A percentile compares a stretch with the other conserved stretches of the same genome.
These are phyloP conservation scores for Teleiodes luculella DNA, from an alignment of 2,888 invertebrate genomes.

Conservation along the genomic window DNA sequence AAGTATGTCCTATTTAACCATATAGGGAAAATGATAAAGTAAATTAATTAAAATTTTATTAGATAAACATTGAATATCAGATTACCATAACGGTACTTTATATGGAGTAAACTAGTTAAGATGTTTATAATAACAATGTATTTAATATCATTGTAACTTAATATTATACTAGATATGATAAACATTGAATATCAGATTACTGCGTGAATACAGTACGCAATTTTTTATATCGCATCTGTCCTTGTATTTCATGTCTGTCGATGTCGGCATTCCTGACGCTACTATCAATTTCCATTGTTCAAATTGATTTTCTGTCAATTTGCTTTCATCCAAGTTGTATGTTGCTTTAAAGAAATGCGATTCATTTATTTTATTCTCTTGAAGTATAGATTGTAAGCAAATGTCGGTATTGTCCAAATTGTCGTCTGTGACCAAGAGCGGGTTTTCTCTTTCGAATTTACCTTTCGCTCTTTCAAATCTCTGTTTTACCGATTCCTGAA, in stretches of 20 bases:
- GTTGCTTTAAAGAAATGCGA: conserved; percentile 25
- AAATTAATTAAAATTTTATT: too few species aligned
- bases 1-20: too few species aligned
- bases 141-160: too few species aligned
- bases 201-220: conserved; percentile 10
- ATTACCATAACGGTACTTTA: too few species aligned
- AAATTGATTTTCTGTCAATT: conserved; percentile 36
- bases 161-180: too few species aligned
- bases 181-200: too few species aligned
- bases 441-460: conserved; percentile 5
- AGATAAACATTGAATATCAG: too few species aligned
- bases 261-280: conserved; percentile 27
- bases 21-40: too few species aligned
- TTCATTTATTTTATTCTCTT: neutral
- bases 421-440: neutral
- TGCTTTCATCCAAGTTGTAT: conserved; percentile 39
- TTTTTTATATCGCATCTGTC: neutral
- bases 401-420: neutral
- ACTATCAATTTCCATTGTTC: conserved; percentile 42
- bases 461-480: conserved; percentile 13
- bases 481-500: conserved; percentile 20
- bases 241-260: conserved; percentile 16
- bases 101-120: too few species aligned
- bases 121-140: too few species aligned
- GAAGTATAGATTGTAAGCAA: neutral